Base-by-base conservation (phyloP, 1,140 invertebrate species). In the Rhyzopertha dominica region DNA sequence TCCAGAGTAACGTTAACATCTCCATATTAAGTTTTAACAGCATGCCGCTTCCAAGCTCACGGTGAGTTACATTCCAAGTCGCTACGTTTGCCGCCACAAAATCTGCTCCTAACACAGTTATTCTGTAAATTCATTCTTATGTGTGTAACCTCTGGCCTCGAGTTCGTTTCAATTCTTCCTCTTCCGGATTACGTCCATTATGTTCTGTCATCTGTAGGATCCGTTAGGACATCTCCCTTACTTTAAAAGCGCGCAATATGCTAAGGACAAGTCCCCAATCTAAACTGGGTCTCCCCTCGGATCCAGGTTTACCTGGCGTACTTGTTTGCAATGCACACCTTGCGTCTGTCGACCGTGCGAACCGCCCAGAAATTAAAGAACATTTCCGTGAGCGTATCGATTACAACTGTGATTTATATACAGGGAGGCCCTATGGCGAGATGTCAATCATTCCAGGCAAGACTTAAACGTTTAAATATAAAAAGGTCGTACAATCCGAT, bases 81-180 rank as follows among this genome's bases (percentile, higher is more conserved):
- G 14, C 30, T 39, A 26, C 38, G 14, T 25, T 40, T 40, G 18
- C 18, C 22, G 18, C 4, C 23, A 16, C 24, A 24, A n/a, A n/a
- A n/a, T n/a, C n/a, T n/a, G n/a, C n/a, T n/a, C n/a, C n/a, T n/a
- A n/a, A n/a, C n/a, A n/a, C n/a, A n/a, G n/a, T n/a, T n/a, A n/a
- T n/a, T n/a, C n/a, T n/a, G n/a, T n/a, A n/a, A 24, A 43, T 43
- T 43, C 41, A 43, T 23, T 43, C 29, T 30, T 43, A 32, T 43
- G 41, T 43, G 23, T 43, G 30, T 43, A 43, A 43, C 41, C 30
- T 43, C 31, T 24, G 30, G 41, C 23, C 41, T 14, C 23, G 9
- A 22, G 12, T 20, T 24, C 24, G 35, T 31, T 24, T 23, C 30
- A 43, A 34, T 32, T 35, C 41, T 43, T 43, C 41, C 41, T 43